Base-by-base conservation (phyloP, 2,888 invertebrate genomes). In the Cheilosia pagana region DNA sequence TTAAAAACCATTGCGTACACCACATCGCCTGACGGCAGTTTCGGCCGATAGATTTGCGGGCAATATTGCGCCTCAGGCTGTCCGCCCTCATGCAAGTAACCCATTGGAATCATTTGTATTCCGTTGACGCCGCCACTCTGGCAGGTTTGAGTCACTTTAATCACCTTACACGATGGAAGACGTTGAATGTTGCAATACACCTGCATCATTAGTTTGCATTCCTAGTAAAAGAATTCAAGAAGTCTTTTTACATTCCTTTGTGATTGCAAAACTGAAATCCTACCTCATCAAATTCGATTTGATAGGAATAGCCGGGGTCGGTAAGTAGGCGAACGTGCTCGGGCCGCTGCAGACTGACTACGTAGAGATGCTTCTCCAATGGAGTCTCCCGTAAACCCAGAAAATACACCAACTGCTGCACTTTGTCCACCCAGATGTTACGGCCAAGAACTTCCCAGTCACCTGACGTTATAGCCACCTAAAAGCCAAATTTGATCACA, bases 371-470 rank as follows among this genome's bases (percentile, higher is more conserved):
- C 87, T 97, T 96, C 92, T 99, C 98, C 81, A 99, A 92, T 0
- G 98, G 98, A 4, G 97, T 95, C 92, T 99, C 98, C 87, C 95
- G 95, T 81, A 98, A 93, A 4, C 96, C 98, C 89, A 97, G 94
- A 92, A 99, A 98, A 93, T 98, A 99, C 1, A 99, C 96, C 78
- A 98, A 93, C 78, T 95, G 94, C 86, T 95, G 93, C 3, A 93
- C 90, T 83, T 94, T 94, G 92, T 99, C 98, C 43, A 98, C 96
- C 97, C 98, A 98, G 68, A 98, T 93, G 92, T 95, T 95, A 82
- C 95, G 94, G 31, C 96, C 95, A 89, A 97, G 93, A 19, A 98
- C 97, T 91, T 98, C 98, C 98, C 98, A 98, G n/a, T 97, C 96
- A 0, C 98, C 98, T 14, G 94, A 94, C 0, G 98, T 98, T 88